These are phyloP conservation scores for Cancer borealis DNA, from an alignment of 2,888 invertebrate genomes.

Conservation along the genomic window DNA sequence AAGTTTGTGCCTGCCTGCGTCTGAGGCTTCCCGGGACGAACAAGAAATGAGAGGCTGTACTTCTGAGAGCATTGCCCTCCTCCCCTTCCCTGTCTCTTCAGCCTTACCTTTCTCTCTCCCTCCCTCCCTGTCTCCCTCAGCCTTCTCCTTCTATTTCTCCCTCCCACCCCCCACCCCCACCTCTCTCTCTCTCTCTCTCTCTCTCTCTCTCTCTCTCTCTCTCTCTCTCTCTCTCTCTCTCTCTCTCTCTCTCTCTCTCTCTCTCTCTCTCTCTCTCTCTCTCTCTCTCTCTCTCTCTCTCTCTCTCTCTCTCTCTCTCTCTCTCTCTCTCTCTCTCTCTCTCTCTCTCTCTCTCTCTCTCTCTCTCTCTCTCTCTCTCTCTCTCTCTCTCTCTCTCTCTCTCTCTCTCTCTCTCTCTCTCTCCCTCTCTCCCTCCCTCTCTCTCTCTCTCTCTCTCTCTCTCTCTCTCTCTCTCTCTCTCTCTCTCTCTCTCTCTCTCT, in stretches of 20 bases:
- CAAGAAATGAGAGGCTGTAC: background rate
- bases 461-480: background rate
- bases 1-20: background rate
- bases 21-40: background rate
- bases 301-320: no score
- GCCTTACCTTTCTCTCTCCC: no score
- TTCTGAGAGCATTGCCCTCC: constrained; percentile 15
- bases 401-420: no score
- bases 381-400: no score
- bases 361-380: no score
- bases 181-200: background rate
- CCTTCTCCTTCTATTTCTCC: no score
- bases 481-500: constrained; percentile 14
- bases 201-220: background rate
- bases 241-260: background rate
- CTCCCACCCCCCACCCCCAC: background rate
- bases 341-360: constrained; percentile 3
- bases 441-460: no score
- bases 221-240: constrained; percentile 21
- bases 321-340: background rate
- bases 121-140: background rate
- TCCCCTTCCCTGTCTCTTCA: background rate
- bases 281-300: no score
- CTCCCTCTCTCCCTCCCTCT: background rate
- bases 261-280: background rate